A percentile compares a stretch with the other conserved stretches of the same genome.
phyloP scores from a whole-genome alignment of 2,888 invertebrate species.

The Encarsia formosa region DNA sequence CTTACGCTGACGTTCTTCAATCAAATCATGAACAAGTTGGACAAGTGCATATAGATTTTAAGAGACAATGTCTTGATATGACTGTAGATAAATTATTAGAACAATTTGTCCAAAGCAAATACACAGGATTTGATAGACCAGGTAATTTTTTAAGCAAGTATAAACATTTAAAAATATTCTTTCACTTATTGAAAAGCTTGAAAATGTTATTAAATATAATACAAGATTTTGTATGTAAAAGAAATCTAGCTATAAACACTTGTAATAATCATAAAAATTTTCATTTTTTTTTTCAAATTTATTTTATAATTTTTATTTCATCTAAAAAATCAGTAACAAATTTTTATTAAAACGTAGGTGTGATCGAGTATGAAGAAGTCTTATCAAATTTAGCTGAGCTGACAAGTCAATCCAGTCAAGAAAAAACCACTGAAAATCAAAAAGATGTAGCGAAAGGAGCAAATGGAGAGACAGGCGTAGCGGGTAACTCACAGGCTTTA shows the following conservation, averaged over 20 bases:
- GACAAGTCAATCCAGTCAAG: constrained; percentile 40
- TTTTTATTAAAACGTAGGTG: constrained; percentile 33
- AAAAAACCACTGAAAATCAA: constrained; percentile 32
- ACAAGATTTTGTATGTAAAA: no score
- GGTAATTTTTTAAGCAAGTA: constrained; percentile 53
- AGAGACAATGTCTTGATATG: constrained; percentile 84
- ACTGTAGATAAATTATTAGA: constrained; percentile 89
- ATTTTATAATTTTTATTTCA: neutral
- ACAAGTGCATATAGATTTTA: constrained; percentile 87
- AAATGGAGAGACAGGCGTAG: constrained; percentile 50
- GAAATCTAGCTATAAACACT: no score
- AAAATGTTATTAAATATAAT: no score
- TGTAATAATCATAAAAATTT: no score
- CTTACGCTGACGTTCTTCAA: constrained; percentile 82
- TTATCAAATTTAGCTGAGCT: constrained; percentile 45
- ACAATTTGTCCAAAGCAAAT: constrained; percentile 87
- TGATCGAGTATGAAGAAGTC: constrained; percentile 48
- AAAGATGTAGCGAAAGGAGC: constrained; percentile 46
- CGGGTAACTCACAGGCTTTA: constrained; percentile 49
- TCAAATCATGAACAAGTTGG: constrained; percentile 88
- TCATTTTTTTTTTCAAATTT: no score
- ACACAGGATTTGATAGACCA: constrained; percentile 90
- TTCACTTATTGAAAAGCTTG: no score
- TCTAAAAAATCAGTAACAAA: neutral
- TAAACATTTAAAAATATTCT: neutral